Evolutionary conservation across 2,888 invertebrate species (phyloP).

Genomic region (Rotaria magnacalcarata): DNA sequence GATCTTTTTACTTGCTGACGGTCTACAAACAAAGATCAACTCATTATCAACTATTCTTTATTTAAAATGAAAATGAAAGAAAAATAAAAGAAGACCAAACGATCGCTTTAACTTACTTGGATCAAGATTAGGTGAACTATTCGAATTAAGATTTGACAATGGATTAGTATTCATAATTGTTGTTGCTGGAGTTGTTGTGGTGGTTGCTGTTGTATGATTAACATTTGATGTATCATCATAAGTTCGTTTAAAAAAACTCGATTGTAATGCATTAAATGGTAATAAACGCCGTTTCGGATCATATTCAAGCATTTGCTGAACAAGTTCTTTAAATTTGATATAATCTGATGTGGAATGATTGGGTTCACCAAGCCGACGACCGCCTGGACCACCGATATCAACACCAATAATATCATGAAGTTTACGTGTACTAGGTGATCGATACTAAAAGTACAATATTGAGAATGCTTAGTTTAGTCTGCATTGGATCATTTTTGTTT

Average conservation of each 20-base stretch:
- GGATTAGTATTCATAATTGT: neutral
- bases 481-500: too few species aligned
- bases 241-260: conserved; percentile 75
- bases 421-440: conserved; percentile 79
- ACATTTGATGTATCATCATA: neutral
- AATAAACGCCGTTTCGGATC: conserved; percentile 95
- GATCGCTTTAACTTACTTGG: neutral
- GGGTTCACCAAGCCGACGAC: conserved; percentile 83
- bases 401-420: conserved; percentile 89
- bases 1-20: conserved; percentile 4
- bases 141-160: neutral
- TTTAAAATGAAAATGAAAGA: too few species aligned
- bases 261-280: conserved; percentile 94
- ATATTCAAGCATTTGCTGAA: conserved; percentile 93
- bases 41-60: neutral
- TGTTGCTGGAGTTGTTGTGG: neutral
- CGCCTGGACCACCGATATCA: conserved; percentile 90
- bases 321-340: conserved; percentile 96
- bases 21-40: conserved; percentile 21
- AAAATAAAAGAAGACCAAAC: too few species aligned
- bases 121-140: conserved; percentile 34
- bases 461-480: neutral
- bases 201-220: neutral
- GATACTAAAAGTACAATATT: conserved; percentile 66
- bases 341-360: conserved; percentile 95